A percentile compares a stretch with the other conserved stretches of the same genome.
Conservation (phyloP, 2,888 invertebrate species). For the Diaphora mendica region DNA sequence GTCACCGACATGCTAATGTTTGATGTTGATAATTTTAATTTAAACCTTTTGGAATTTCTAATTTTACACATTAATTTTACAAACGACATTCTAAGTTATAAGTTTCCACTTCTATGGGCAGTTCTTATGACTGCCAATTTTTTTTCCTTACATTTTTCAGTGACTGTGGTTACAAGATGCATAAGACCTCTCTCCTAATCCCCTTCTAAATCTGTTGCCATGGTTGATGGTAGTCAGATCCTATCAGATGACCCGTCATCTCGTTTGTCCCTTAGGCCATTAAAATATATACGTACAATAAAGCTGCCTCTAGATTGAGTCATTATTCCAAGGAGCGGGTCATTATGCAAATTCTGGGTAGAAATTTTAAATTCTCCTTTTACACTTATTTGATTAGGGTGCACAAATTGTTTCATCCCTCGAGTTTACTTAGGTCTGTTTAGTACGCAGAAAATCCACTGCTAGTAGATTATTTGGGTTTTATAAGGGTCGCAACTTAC, state of each 20-base stretch:
- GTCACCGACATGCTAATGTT: too few species aligned
- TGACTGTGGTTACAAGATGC: neutral
- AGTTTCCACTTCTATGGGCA: too few species aligned
- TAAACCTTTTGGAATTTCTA: too few species aligned
- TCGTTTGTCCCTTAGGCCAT: neutral
- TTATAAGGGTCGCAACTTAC: constrained; percentile 50
- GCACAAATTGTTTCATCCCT: constrained; percentile 76
- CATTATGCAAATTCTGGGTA: constrained; percentile 73
- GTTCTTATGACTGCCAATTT: too few species aligned
- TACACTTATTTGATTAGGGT: constrained; percentile 78
- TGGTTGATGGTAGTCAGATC: neutral
- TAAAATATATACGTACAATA: constrained; percentile 48
- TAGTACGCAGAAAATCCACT: constrained; percentile 52
- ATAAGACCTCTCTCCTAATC: neutral
- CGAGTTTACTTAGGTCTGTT: constrained; percentile 63
- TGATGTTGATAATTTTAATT: too few species aligned
- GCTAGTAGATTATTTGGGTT: constrained; percentile 55
- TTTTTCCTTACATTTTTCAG: neutral
- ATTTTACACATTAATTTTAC: too few species aligned
- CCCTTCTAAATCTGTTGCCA: neutral
- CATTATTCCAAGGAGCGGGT: constrained; percentile 60
- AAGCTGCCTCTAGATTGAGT: constrained; percentile 67
- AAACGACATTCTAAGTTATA: too few species aligned
- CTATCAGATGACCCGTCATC: neutral
- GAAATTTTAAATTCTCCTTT: constrained; percentile 74